These are phyloP conservation scores for Lycaon pictus DNA, from an alignment of 2,113 vertebrate genomes.

Conservation along the genomic window DNA sequence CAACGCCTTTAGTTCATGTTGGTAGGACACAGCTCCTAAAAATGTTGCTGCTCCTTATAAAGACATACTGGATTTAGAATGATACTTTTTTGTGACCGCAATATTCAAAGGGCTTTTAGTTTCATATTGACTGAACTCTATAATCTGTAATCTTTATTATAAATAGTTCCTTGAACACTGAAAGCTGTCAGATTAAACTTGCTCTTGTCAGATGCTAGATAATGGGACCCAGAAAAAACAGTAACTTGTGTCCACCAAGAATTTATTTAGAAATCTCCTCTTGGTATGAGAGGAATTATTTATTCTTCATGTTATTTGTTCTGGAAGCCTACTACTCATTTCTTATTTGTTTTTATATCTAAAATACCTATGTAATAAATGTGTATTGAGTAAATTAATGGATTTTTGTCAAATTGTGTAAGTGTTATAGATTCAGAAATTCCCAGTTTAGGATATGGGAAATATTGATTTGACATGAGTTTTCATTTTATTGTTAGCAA, in stretches of 20 bases:
- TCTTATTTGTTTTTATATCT: background rate
- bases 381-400: background rate
- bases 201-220: background rate
- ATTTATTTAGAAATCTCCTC: background rate
- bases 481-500: background rate
- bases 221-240: background rate
- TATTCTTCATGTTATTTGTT: background rate
- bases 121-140: background rate
- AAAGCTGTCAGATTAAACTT: slow-evolving; percentile 3
- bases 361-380: background rate
- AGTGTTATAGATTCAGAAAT: background rate
- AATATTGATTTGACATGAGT: background rate
- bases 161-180: background rate
- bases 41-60: background rate
- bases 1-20: background rate
- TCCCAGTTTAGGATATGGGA: background rate
- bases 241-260: background rate
- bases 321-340: background rate
- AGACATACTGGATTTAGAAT: background rate
- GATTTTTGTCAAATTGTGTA: background rate
- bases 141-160: background rate
- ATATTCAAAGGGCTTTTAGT: background rate
- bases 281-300: background rate
- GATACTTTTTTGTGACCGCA: background rate
- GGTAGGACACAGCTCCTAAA: background rate